Base-by-base conservation (phyloP, 2,888 invertebrate genomes). In the Metellina segmentata region DNA sequence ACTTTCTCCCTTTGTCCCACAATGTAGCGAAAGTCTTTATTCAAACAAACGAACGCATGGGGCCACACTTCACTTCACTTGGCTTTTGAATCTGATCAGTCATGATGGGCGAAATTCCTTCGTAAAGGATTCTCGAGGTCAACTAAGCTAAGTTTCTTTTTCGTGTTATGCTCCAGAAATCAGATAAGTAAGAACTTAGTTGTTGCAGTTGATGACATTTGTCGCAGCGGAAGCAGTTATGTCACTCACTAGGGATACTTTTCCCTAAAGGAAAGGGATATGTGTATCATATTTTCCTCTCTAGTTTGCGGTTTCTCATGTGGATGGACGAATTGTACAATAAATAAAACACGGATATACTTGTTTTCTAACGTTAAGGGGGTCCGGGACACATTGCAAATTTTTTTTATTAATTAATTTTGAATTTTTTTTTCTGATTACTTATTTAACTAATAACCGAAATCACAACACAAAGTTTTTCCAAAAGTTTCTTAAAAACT, bases 61-160 rank as follows among this genome's bases (percentile, higher is more conserved):
- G 34, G 34, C 82, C 19, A 51, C 71, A 51, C 49, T 82, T 82
- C 71, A 70, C 82, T 69, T 51, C 49, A 70, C n/a, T 71, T 71
- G 20, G 48, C 49, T 82, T 71, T 49, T 71, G 82, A 82, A 82
- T 82, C 51, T 13, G 20, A 82, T 82, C 69, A 82, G n/a, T 49
- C 69, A 8, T 82, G 69, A 71, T 71, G 9, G 82, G 16, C 82
- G 34, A 49, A 82, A 82, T 70, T 82, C 82, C 49, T 70, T 71
- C 48, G 34, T 34, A 13, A 61, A 61, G 81, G 8, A 8, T 69
- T 69, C 34, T 81, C 16, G 4, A 34, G 34, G 9, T 7, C 53
- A 20, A 20, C 19, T 1, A 11, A 69, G 69, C 34, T 69, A 48
- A 34, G 8, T 75, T 75, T 11, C 16, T 8, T 13, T 48, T 7